Evolutionary conservation across 2,888 invertebrate species (phyloP).

Genomic region (Stenichneumon culpator): DNA sequence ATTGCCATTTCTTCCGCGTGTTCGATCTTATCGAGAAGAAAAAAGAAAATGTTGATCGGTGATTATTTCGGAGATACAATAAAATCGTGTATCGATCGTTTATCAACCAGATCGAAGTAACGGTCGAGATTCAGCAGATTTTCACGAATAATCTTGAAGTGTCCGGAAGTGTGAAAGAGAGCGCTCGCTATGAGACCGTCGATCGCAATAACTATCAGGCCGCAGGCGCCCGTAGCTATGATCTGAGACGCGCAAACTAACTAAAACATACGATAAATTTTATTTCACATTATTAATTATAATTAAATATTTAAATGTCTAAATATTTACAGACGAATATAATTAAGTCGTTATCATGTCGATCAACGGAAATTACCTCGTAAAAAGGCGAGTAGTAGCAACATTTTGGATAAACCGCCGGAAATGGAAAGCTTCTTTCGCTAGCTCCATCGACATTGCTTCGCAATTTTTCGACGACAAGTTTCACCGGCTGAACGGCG

Average conservation of each 20-base stretch:
- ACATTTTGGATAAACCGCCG: conserved; percentile 74
- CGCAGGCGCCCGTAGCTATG: conserved; percentile 75
- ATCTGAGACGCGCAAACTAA: conserved; percentile 75
- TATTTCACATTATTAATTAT: conserved; percentile 32
- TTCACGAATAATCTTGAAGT: conserved; percentile 74
- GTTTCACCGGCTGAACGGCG: conserved; percentile 70
- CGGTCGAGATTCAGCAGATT: conserved; percentile 66
- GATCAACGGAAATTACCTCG: conserved; percentile 69
- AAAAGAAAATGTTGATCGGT: conserved; percentile 1
- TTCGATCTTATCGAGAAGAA: conserved; percentile 26
- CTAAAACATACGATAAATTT: conserved; percentile 61
- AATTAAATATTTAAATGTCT: background rate
- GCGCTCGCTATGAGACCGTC: conserved; percentile 78
- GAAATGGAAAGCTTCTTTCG: conserved; percentile 74
- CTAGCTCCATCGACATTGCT: conserved; percentile 26
- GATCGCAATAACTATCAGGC: conserved; percentile 74
- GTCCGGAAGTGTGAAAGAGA: conserved; percentile 77
- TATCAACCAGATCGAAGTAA: conserved; percentile 44
- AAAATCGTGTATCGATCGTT: background rate
- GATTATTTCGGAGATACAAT: conserved; percentile 1
- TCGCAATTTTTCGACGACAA: conserved; percentile 39
- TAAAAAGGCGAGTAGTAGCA: conserved; percentile 75
- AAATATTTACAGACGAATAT: no score
- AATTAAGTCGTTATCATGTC: no score
- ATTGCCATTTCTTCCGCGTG: background rate